Evolutionary conservation across 2,888 invertebrate genomes (phyloP).

Genomic region (Euclidia mi): DNA sequence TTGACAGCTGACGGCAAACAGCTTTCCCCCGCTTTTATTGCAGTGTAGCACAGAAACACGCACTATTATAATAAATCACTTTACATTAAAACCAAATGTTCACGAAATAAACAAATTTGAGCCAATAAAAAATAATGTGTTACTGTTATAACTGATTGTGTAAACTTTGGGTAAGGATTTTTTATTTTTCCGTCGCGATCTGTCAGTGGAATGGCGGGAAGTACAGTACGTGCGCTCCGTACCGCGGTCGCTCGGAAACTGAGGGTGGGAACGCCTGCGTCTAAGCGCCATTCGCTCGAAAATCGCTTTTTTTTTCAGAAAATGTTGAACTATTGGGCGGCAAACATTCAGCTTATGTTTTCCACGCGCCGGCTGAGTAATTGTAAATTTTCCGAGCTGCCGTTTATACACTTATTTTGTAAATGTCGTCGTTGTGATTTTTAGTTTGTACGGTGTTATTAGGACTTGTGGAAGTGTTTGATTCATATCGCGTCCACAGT

Average conservation of each 20-base stretch:
- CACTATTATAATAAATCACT: slow-evolving; percentile 69
- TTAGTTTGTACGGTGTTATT: too few species aligned
- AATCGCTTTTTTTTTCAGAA: slow-evolving; percentile 61
- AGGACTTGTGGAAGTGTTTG: too few species aligned
- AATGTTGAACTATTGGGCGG: slow-evolving; percentile 60
- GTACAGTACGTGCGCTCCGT: slow-evolving; percentile 57
- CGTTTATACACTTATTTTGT: neutral
- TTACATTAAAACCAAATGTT: slow-evolving; percentile 46
- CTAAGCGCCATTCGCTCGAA: slow-evolving; percentile 58
- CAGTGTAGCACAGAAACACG: slow-evolving; percentile 65
- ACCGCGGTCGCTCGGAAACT: slow-evolving; percentile 65
- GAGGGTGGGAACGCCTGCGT: slow-evolving; percentile 74
- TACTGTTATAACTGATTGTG: slow-evolving; percentile 26
- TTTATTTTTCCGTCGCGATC: slow-evolving; percentile 62
- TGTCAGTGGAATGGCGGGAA: slow-evolving; percentile 56
- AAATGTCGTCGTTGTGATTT: too few species aligned
- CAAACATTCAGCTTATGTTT: slow-evolving; percentile 54
- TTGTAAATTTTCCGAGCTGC: slow-evolving; percentile 31
- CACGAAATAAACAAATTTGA: slow-evolving; percentile 44
- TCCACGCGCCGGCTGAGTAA: slow-evolving; percentile 37
- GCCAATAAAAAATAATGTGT: slow-evolving; percentile 21
- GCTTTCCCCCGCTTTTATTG: slow-evolving; percentile 65
- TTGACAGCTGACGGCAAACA: slow-evolving; percentile 80
- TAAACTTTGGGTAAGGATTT: slow-evolving; percentile 44
- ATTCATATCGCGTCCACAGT: too few species aligned